Percentiles rank a stretch among this genome's conserved stretches.
Evolutionary conservation across 2,113 vertebrate species (phyloP).

Genomic region (Cyrtonyx montezumae): DNA sequence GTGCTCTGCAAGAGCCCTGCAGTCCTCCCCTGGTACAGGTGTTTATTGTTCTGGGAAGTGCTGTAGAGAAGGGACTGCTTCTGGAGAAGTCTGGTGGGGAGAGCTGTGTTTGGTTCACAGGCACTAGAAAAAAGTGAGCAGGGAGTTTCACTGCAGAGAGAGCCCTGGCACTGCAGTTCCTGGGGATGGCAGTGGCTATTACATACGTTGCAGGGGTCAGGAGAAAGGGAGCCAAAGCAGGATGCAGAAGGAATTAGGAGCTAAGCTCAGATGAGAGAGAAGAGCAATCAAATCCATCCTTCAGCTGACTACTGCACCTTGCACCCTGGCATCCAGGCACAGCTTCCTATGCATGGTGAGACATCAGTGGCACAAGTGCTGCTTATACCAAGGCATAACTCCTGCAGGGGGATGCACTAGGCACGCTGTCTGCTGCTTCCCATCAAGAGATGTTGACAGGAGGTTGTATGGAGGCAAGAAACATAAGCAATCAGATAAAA

Average conservation of each 20-base stretch:
- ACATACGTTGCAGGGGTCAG: neutral
- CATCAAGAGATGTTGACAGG: neutral
- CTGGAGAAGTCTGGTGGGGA: neutral
- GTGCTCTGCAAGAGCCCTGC: neutral
- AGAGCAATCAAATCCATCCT: neutral
- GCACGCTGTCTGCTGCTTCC: neutral
- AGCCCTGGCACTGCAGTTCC: neutral
- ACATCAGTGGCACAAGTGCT: neutral
- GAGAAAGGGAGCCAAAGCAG: accelerated
- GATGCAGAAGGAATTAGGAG: neutral
- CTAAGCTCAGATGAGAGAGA: neutral
- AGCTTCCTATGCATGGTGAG: neutral
- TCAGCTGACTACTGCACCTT: neutral
- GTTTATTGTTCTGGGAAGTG: neutral
- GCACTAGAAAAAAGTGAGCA: neutral
- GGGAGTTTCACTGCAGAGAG: neutral
- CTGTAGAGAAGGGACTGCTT: neutral
- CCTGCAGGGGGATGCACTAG: neutral
- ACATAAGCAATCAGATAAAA: neutral
- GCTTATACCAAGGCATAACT: neutral
- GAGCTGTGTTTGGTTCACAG: accelerated
- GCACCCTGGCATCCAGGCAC: neutral
- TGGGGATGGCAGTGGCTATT: neutral
- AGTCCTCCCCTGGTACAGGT: neutral
- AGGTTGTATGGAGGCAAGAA: neutral